Percentiles rank a stretch among this genome's conserved stretches.
Conservation (phyloP, 2,888 invertebrate species). For the Apocheima hispidaria region DNA sequence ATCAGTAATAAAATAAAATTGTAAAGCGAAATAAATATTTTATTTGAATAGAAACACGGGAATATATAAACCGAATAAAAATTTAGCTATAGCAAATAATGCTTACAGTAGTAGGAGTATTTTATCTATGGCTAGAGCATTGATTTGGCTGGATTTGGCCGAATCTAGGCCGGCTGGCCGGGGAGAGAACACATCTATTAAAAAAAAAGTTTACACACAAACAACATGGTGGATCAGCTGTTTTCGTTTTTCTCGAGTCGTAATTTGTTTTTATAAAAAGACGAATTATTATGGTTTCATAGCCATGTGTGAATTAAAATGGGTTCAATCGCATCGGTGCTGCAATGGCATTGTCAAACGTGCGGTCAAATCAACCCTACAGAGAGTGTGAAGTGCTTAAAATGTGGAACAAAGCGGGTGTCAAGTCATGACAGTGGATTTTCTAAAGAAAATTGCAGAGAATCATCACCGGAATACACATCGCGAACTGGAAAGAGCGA, state of each 20-base stretch:
- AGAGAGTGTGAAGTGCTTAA: constrained; percentile 93
- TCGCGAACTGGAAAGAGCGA: constrained; percentile 77
- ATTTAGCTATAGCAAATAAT: no score
- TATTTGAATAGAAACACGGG: no score
- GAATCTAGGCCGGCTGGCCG: not conserved
- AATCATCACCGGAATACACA: constrained; percentile 78
- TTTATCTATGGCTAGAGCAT: no score
- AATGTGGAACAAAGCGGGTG: constrained; percentile 91
- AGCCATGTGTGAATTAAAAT: constrained; percentile 88
- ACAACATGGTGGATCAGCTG: constrained; percentile 89
- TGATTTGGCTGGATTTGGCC: not conserved
- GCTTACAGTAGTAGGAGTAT: no score
- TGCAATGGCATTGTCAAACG: constrained; percentile 96
- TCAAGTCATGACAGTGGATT: constrained; percentile 84
- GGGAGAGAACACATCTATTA: constrained; percentile 3
- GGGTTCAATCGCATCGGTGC: constrained; percentile 97
- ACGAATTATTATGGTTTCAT: constrained; percentile 81
- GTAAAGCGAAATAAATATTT: no score
- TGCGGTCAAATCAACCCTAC: constrained; percentile 96
- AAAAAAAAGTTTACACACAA: constrained; percentile 81
- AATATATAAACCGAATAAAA: no score
- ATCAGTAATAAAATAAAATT: no score
- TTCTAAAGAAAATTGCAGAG: constrained; percentile 72
- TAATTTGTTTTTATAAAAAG: constrained; percentile 79
- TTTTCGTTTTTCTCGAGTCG: constrained; percentile 78